These are phyloP conservation scores for Hucho hucho DNA, from an alignment of 2,113 vertebrate genomes.

Conservation along the genomic window DNA sequence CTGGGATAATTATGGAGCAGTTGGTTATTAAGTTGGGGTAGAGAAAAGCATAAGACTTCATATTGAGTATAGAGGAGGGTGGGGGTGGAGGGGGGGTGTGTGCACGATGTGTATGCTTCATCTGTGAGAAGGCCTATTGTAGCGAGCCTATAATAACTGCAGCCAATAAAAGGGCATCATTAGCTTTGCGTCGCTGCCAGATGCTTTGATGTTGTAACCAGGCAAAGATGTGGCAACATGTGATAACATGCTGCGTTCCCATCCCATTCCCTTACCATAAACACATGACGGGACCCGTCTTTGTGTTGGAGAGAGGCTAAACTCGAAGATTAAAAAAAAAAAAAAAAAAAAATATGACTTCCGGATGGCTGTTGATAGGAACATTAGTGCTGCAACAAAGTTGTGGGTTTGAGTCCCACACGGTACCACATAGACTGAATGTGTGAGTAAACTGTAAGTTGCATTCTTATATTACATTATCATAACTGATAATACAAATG, in stretches of 20 bases:
- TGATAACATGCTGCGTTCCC: slow-evolving; percentile 42
- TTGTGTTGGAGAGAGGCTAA: neutral
- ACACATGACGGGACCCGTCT: slow-evolving; percentile 26
- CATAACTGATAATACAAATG: neutral
- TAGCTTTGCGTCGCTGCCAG: slow-evolving; percentile 52
- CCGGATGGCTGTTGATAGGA: neutral
- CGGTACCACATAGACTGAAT: too few relatives aligned
- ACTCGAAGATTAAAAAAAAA: neutral
- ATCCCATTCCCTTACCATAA: slow-evolving; percentile 25
- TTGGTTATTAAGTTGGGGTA: too few relatives aligned
- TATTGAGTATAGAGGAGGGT: too few relatives aligned
- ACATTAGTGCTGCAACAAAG: too few relatives aligned
- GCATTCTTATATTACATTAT: too few relatives aligned
- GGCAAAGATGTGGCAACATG: slow-evolving; percentile 57
- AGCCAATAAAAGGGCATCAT: slow-evolving; percentile 50
- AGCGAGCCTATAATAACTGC: slow-evolving; percentile 50
- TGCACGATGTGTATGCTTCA: slow-evolving; percentile 38
- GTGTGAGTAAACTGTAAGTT: too few relatives aligned
- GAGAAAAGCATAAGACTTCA: too few relatives aligned
- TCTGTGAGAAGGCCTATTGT: slow-evolving; percentile 38
- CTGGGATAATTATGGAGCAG: too few relatives aligned
- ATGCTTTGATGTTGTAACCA: slow-evolving; percentile 50
- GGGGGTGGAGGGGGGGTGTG: slow-evolving; percentile 3
- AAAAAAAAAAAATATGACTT: neutral
- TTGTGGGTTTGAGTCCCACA: too few relatives aligned